Percentiles rank a stretch among this genome's conserved stretches.
These are phyloP conservation scores for Macaria liturata DNA, from an alignment of 2,888 invertebrate species.

Conservation along the genomic window DNA sequence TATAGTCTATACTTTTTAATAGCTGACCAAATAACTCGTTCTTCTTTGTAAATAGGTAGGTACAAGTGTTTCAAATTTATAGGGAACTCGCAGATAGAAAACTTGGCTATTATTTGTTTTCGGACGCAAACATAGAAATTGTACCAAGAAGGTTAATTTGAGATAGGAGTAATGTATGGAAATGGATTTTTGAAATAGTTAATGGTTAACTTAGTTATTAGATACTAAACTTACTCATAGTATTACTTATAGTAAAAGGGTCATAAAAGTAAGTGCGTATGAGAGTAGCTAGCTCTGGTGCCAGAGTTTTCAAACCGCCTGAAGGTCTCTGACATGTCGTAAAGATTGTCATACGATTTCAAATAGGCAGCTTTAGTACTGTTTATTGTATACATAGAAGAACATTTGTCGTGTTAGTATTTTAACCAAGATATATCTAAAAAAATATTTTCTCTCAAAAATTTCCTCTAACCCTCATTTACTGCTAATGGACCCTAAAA, in stretches of 20 bases:
- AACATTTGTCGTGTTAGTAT: no score
- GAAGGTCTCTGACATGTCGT: no score
- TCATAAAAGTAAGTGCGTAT: no score
- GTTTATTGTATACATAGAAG: no score
- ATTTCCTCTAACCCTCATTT: no score
- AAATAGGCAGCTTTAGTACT: no score
- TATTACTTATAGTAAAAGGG: not conserved
- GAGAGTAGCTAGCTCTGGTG: no score
- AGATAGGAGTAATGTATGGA: conserved; percentile 7
- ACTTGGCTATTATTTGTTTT: conserved; percentile 10
- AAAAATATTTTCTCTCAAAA: no score
- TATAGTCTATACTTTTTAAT: no score
- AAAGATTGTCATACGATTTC: no score
- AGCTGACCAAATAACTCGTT: not conserved
- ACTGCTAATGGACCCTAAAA: not conserved
- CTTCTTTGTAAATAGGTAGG: conserved; percentile 10
- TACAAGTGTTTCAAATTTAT: conserved; percentile 19
- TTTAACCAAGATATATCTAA: no score
- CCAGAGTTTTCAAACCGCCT: no score
- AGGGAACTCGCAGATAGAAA: conserved; percentile 1
- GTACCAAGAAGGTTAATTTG: conserved; percentile 5
- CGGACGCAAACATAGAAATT: not conserved
- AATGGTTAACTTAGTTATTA: not conserved
- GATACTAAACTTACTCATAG: not conserved
- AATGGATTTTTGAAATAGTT: not conserved